Evolutionary conservation across 2,888 invertebrate species (phyloP).

Genomic region (Acanthosoma haemorrhoidale): DNA sequence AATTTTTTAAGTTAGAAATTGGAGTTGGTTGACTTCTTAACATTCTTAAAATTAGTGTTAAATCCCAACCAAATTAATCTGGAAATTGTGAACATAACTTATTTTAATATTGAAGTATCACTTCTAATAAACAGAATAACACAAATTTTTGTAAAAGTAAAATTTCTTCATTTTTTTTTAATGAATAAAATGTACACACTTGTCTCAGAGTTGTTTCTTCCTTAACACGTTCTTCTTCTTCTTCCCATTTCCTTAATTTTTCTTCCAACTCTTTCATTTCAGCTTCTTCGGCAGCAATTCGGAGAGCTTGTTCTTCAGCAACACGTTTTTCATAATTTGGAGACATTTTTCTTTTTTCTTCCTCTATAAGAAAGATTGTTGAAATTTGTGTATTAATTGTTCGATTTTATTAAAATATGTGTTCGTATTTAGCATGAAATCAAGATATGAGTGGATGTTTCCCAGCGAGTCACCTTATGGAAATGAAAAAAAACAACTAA

Average conservation of each 20-base stretch:
- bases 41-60: too few relatives aligned
- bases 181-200: neutral
- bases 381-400: neutral
- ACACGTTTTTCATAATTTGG: slow-evolving; percentile 53
- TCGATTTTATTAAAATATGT: slow-evolving; percentile 15
- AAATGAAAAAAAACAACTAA: too few relatives aligned
- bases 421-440: too few relatives aligned
- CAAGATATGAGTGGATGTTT: too few relatives aligned
- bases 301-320: slow-evolving; percentile 52
- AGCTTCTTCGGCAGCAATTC: slow-evolving; percentile 52
- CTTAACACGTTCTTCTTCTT: slow-evolving; percentile 52
- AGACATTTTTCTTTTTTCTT: slow-evolving; percentile 46
- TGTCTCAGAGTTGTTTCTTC: slow-evolving; percentile 8
- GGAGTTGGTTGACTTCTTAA: too few relatives aligned
- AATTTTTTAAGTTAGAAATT: too few relatives aligned
- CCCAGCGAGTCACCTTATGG: too few relatives aligned
- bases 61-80: too few relatives aligned
- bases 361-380: slow-evolving; percentile 46
- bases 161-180: neutral
- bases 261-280: slow-evolving; percentile 53
- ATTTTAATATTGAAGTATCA: too few relatives aligned
- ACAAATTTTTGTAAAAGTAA: neutral
- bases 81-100: too few relatives aligned
- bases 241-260: slow-evolving; percentile 62
- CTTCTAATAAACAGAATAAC: neutral